phyloP scores from a whole-genome alignment of 2,888 invertebrate species.

The Torymus texanus region DNA sequence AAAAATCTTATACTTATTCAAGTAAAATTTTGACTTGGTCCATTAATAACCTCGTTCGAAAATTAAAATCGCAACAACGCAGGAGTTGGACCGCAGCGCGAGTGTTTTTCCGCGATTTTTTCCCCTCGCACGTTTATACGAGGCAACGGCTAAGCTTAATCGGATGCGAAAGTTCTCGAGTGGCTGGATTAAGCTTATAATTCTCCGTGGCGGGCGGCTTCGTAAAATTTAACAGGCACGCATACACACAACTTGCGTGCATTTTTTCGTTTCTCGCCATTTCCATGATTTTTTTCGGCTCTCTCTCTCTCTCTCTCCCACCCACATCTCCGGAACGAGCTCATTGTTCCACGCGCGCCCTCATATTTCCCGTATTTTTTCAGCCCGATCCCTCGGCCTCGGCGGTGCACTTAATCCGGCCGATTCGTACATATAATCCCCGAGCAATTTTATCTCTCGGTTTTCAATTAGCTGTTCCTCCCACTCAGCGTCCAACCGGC shows the following conservation, averaged over 20 bases:
- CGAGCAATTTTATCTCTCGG: background rate
- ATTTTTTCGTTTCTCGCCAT: too few relatives aligned
- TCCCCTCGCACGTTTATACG: background rate
- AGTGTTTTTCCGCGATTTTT: background rate
- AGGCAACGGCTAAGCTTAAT: background rate
- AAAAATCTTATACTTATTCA: too few relatives aligned
- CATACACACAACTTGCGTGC: too few relatives aligned
- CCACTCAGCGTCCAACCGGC: background rate
- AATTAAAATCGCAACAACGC: too few relatives aligned
- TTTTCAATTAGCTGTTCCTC: background rate
- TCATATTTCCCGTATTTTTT: background rate
- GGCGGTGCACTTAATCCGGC: background rate
- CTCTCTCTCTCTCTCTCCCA: too few relatives aligned
- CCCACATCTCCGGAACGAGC: background rate
- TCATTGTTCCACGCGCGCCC: background rate
- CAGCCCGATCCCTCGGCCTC: background rate
- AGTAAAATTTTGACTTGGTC: too few relatives aligned
- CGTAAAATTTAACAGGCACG: too few relatives aligned
- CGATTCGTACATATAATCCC: background rate
- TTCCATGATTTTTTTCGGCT: background rate
- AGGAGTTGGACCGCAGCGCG: too few relatives aligned
- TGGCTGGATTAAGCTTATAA: slow-evolving; percentile 11
- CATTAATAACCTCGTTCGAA: too few relatives aligned
- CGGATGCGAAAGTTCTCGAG: background rate
- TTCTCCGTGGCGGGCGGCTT: background rate